phyloP scores from a whole-genome alignment of 2,797 vertebrate genomes.

The Somateria mollissima region DNA sequence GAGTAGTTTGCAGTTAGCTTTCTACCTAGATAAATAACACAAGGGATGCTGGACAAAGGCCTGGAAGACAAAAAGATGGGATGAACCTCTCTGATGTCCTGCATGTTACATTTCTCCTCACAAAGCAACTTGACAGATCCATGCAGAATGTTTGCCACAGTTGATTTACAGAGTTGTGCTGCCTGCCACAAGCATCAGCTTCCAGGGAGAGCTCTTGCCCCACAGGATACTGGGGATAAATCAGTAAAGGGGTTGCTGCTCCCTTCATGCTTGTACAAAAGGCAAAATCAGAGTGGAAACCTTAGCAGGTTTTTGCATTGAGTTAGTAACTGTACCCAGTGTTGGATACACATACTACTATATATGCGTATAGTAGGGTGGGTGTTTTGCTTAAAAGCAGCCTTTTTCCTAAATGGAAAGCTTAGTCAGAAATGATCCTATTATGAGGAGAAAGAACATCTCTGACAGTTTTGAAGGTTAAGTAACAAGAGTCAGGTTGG shows the following conservation, averaged over 20 bases:
- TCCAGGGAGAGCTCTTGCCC: not conserved
- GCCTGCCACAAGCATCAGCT: rapidly evolving
- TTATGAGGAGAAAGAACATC: not conserved
- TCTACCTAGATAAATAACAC: not conserved
- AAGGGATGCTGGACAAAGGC: not conserved
- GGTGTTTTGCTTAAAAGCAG: not conserved
- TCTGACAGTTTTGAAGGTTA: not conserved
- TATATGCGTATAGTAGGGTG: not conserved
- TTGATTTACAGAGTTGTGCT: rapidly evolving
- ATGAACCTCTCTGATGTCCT: not conserved
- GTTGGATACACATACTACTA: not conserved
- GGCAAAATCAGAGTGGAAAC: not conserved
- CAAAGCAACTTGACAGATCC: not conserved
- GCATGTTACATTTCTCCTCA: not conserved
- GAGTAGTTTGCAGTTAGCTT: not conserved
- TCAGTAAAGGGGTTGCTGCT: not conserved
- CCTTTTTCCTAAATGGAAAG: not conserved
- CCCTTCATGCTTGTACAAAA: not conserved
- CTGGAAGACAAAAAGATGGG: not conserved
- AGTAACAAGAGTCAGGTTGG: not conserved
- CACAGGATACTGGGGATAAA: rapidly evolving
- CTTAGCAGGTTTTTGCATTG: not conserved
- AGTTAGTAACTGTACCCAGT: not conserved
- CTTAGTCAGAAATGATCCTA: not conserved
- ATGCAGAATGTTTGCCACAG: rapidly evolving